These are phyloP conservation scores for Luidia sarsii DNA, from an alignment of 53 echinoderm and acorn worm genomes.

Conservation along the genomic window DNA sequence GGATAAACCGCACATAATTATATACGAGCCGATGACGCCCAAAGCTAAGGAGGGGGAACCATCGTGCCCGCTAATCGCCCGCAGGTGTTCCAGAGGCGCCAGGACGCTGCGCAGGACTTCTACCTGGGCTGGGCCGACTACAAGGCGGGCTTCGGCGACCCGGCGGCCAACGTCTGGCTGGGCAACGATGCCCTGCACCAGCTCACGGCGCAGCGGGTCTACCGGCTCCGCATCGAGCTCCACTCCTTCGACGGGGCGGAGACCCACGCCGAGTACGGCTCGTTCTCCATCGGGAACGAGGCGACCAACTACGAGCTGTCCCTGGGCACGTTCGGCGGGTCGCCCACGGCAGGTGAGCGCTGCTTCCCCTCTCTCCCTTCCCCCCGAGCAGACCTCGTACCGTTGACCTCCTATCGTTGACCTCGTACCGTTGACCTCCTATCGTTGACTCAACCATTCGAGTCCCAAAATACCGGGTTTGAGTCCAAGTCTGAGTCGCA, in stretches of 20 bases:
- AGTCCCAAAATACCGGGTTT: no score
- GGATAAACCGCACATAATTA: no score
- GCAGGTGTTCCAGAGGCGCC: conserved; percentile 81
- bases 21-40: no score
- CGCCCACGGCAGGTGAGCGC: conserved; percentile 57
- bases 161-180: conserved; percentile 77
- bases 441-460: no score
- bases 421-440: no score
- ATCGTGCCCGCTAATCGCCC: no score
- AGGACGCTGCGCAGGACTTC: conserved; percentile 64
- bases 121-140: conserved; percentile 70
- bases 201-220: conserved; percentile 64
- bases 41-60: no score
- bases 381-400: no score
- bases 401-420: no score
- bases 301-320: conserved; percentile 48
- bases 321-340: conserved; percentile 70
- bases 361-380: no score
- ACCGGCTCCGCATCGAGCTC: conserved; percentile 71
- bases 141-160: conserved; percentile 76
- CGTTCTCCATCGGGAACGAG: conserved; percentile 69
- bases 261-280: conserved; percentile 37
- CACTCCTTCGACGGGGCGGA: conserved; percentile 60
- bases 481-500: no score
- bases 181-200: conserved; percentile 76